Base-by-base conservation (phyloP, 2,888 invertebrate genomes). In the Plusia festucae region DNA sequence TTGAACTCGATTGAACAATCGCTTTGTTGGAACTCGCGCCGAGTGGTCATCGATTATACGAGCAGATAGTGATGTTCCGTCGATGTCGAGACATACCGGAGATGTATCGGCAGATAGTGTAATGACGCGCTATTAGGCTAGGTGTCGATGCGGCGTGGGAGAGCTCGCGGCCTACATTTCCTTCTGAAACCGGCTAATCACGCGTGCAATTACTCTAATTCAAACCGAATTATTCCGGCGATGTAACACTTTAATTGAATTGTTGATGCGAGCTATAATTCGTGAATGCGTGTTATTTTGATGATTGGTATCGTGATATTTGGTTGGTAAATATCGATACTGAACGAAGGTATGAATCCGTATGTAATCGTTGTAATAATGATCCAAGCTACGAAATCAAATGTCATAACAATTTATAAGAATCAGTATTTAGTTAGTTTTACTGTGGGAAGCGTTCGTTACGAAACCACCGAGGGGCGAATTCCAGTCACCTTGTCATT, bases 101-200 rank as follows among this genome's bases (percentile, higher is more conserved):
- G 93, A 93, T 92, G 90, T 91, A 93, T 91, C 91, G 89, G 84
- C 81, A 89, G 93, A 94, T 93, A 93, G 83, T 84, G 89, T 93
- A 93, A 94, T 93, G 92, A 92, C 88, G 87, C 84, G 88, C 91
- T 89, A 93, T 91, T 93, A 92, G 85, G 86, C 88, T 81, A 92
- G 92, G 93, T 92, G 93, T 93, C 90, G 93, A 93, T 89, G 89
- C 84, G 85, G 86, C 94, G 94, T 94, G 94, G 93, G 94, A 94
- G 90, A 88, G 82, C 81, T 78, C 83, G 82, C 90, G 93, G 86
- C 94, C 93, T 87, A 94, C 92, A 91, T 93, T 87, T 81, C 82
- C 83, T 84, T 83, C 82, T 78, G 79, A 83, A 86, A 86, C 86
- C 82, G 81, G 81, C 90, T 91, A 91, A 93, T 93, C 91, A 91